These are phyloP conservation scores for Zhuqinia jingwanae DNA, from an alignment of 2,888 invertebrate species.

Conservation along the genomic window DNA sequence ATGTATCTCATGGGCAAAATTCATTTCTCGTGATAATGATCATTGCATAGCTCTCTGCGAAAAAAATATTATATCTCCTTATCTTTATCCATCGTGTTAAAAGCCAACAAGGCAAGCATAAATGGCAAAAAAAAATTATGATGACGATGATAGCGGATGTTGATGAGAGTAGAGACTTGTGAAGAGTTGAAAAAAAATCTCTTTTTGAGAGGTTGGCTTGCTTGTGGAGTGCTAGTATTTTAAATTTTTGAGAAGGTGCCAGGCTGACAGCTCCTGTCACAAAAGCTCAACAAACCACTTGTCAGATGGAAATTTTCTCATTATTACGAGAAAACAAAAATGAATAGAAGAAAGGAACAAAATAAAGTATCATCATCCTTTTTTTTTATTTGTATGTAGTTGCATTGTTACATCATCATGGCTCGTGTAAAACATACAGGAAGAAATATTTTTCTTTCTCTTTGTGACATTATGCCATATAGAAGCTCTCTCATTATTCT, in stretches of 20 bases:
- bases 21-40: slow-evolving; percentile 44
- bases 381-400: no score
- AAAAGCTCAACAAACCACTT: slow-evolving; percentile 77
- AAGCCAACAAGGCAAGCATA: slow-evolving; percentile 21
- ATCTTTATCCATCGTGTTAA: slow-evolving; percentile 22
- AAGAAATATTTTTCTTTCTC: no score
- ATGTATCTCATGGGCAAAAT: slow-evolving; percentile 53
- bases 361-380: slow-evolving; percentile 36
- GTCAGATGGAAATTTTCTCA: slow-evolving; percentile 68
- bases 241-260: slow-evolving; percentile 70
- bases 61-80: neutral
- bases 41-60: slow-evolving; percentile 29
- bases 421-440: no score
- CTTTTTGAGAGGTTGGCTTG: slow-evolving; percentile 52
- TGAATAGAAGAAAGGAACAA: slow-evolving; percentile 17
- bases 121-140: slow-evolving; percentile 6
- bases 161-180: slow-evolving; percentile 33
- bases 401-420: no score
- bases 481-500: no score
- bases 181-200: slow-evolving; percentile 15
- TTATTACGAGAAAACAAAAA: slow-evolving; percentile 47
- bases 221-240: slow-evolving; percentile 45
- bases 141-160: slow-evolving; percentile 8
- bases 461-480: no score
- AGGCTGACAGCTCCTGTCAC: slow-evolving; percentile 77